Evolutionary conservation across 2,888 invertebrate species (phyloP).

Genomic region (Myathropa florea): DNA sequence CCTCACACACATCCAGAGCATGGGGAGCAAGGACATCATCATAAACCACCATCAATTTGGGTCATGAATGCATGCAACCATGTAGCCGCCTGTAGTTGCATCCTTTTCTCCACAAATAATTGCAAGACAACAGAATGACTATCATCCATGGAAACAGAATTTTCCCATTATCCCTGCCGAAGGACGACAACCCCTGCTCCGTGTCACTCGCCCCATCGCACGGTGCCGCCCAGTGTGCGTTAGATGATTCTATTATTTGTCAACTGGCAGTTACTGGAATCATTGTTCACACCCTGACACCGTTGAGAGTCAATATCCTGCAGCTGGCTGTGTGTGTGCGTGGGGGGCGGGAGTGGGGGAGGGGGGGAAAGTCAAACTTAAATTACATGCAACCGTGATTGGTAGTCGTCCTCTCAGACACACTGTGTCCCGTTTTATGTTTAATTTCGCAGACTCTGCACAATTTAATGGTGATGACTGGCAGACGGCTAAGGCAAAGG

Average conservation of each 20-base stretch:
- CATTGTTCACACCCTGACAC: slow-evolving; percentile 22
- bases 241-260: slow-evolving; percentile 38
- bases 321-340: background rate
- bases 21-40: slow-evolving; percentile 54
- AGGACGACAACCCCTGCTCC: slow-evolving; percentile 38
- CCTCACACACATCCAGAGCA: background rate
- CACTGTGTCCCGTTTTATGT: slow-evolving; percentile 15
- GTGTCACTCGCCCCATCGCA: background rate
- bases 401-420: background rate
- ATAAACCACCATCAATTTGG: slow-evolving; percentile 62
- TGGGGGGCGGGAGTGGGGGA: background rate
- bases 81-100: slow-evolving; percentile 24
- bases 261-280: slow-evolving; percentile 15
- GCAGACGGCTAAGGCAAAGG: background rate
- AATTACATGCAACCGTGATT: slow-evolving; percentile 50
- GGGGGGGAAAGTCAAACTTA: slow-evolving; percentile 21
- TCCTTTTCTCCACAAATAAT: slow-evolving; percentile 41
- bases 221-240: background rate
- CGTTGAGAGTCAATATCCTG: slow-evolving; percentile 58
- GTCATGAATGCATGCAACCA: slow-evolving; percentile 59
- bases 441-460: slow-evolving; percentile 48
- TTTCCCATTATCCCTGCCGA: slow-evolving; percentile 56
- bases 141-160: slow-evolving; percentile 48
- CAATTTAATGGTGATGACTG: slow-evolving; percentile 53
- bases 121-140: slow-evolving; percentile 46